A percentile compares a stretch with the other conserved stretches of the same genome.
Conservation (phyloP, 2,113 vertebrate species). For the Turnix velox region DNA sequence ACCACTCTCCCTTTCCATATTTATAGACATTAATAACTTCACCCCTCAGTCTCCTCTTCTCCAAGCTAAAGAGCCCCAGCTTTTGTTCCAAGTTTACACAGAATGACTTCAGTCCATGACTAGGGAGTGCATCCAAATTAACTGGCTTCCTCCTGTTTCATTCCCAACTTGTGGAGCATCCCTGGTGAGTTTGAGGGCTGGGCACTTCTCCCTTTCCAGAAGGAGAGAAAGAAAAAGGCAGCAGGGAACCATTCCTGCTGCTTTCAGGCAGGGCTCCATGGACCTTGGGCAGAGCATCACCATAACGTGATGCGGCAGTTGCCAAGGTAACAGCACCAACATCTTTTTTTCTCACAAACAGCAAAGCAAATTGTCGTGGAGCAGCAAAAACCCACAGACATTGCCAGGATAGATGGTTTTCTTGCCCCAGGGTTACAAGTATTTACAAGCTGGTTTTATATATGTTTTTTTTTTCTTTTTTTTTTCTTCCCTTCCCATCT, state of each 20-base stretch:
- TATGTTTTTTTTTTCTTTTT: too few relatives aligned
- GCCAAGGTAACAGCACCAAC: slow-evolving; percentile 51
- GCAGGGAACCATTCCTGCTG: not conserved
- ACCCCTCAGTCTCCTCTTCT: too few relatives aligned
- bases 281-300: not conserved
- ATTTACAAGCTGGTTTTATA: not conserved
- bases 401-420: not conserved
- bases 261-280: not conserved
- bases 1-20: too few relatives aligned
- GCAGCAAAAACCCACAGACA: not conserved
- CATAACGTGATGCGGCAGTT: slow-evolving; percentile 13
- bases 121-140: not conserved
- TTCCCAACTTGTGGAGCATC: not conserved
- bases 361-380: slow-evolving; percentile 1
- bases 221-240: not conserved
- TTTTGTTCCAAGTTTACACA: not conserved
- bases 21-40: too few relatives aligned
- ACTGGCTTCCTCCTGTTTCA: not conserved
- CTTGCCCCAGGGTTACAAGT: not conserved
- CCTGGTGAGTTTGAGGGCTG: not conserved
- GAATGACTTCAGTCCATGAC: not conserved
- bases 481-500: not conserved
- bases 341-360: not conserved
- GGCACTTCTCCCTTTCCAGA: not conserved
- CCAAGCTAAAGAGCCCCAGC: too few relatives aligned